Evolutionary conservation across 2,888 invertebrate genomes (phyloP), one percentile per base, ranked within the genome.

Genomic region (Drosophila algonquin): DNA sequence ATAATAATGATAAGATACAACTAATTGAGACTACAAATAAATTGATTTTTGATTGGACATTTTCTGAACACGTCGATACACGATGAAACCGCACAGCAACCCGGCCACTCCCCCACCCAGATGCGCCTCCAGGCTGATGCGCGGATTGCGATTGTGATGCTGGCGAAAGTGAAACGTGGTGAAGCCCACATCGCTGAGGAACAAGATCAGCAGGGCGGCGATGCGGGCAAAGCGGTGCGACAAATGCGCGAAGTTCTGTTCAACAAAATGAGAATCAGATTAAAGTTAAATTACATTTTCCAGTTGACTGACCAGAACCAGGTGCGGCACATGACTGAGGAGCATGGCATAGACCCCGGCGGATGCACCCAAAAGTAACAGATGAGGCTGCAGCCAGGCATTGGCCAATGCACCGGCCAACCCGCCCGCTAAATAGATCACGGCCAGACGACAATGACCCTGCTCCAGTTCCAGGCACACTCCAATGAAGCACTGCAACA

Each of bases 321-420:
- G 95, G 92, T 98, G 97, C 56, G 98, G 95, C 63, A 98, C 93
- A 91, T 98, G 97, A 73, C 98, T 97, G 57, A 96, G 95, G 72
- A 98, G 94, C 77, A 98, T 93, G 27, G 97, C 96, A 92, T 98
- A 98, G 62, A 98, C 97, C 8, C 98, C 98, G 1, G 97, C 98
- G 0, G 97, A 97, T 45, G 98, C 96, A 21, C 98, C 98, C 54
- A 97, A 95, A 80, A 98, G 94, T 85, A 95, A 94, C 69, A 96
- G 95, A 70, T 93, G 93, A 30, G 96, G 96, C 91, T 96, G 95
- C 87, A 96, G 93, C 63, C 95, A 94, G 30, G 95, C 95, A 1
- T 96, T 96, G 51, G 95, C 96, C 71, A 97, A 92, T 40, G 96
- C 95, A 76, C 96, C 96, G 56, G 95, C 95, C 51, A 95, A 93